Evolutionary conservation across 2,888 invertebrate species (phyloP), one percentile per base, ranked within the genome.

Genomic region (Drosophila fungiperda): DNA sequence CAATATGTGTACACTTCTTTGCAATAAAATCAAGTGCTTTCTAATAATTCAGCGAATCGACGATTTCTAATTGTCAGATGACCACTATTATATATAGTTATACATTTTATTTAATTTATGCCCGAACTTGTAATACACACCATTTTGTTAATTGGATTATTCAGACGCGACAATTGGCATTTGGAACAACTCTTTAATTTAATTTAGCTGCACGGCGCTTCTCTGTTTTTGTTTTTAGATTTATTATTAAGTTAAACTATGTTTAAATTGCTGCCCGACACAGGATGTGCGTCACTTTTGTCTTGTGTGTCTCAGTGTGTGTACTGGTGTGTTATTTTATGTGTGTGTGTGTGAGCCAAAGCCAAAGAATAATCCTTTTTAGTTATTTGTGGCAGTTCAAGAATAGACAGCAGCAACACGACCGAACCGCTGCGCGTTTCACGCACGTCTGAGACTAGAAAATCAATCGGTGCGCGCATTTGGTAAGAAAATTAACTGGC

Each of bases 401-500:
- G 6, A 50, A 15, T 15, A 5, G 65, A 71, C 78, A 78, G 78
- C 79, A 61, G 42, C 38, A 85, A 91, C 82, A 93, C 93, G 92
- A 92, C 93, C 92, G 92, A 92, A 91, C 91, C 87, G 89, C 87
- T 90, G 89, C 91, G 91, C 90, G 82, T 87, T 88, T 78, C 90
- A 89, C 87, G 89, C 90, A 91, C 87, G 90, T 92, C 92, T 93
- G 92, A 91, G 86, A 73, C 74, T 79, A 80, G 75, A 63, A 77
- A 83, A 83, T 75, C 80, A 88, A 87, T 83, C 80, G 76, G 65
- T 38, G 20, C 71, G 79, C 64, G 87, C 83, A 89, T 82, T 87
- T 87, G 76, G 64, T 54, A 49, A 62, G 45, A 76, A 70, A 58
- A 70, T 40, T 82, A 70, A 69, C 61, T 76, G 74, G 68, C 74